Base-by-base conservation (phyloP, 2,888 invertebrate species). In the Gryllus longicercus region DNA sequence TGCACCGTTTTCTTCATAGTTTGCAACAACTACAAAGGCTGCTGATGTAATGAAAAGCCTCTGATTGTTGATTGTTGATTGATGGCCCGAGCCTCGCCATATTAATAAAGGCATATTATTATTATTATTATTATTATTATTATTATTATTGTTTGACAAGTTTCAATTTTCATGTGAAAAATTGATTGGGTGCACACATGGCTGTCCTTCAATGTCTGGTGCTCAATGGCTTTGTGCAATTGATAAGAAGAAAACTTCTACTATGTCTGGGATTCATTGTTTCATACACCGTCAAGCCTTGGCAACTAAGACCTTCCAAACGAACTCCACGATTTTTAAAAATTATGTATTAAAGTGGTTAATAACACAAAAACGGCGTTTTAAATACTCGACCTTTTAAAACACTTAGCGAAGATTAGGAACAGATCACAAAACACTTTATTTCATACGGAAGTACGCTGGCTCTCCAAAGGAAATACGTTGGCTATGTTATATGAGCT, bases 251-350 rank as follows among this genome's bases (percentile, higher is more conserved):
- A 75, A 75, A 25, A 75, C 8, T 25, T 0, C 21, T 75, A 10
- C 21, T 75, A 23, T 25, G 75, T 23, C 75, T 75, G 75, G 11
- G 38, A 75, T 75, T 75, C 75, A 8, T 75, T 75, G 21, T 23
- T 75, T 75, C 8, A 63, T 63, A 63, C 63, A 8, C 11, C 63
- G 16, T n/a, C 0, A 63, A 63, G 3, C 75, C 16, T 75, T 12
- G 75, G 75, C 75, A 75, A 23, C 75, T 75, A 75, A 75, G 75
- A 75, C 75, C 25, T 75, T 75, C 23, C 25, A 16, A 75, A 16
- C 75, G 14, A 75, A 14, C 1, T 12, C 21, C 74, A 74, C 11
- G 12, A 11, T 74, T 1, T 74, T 11, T 74, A 11, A 74, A 74
- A 21, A 74, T 74, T 11, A 1, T 74, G 14, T 21, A 74, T 74